Conservation (phyloP, 2,797 vertebrate genomes). For the Myotis planiceps region DNA sequence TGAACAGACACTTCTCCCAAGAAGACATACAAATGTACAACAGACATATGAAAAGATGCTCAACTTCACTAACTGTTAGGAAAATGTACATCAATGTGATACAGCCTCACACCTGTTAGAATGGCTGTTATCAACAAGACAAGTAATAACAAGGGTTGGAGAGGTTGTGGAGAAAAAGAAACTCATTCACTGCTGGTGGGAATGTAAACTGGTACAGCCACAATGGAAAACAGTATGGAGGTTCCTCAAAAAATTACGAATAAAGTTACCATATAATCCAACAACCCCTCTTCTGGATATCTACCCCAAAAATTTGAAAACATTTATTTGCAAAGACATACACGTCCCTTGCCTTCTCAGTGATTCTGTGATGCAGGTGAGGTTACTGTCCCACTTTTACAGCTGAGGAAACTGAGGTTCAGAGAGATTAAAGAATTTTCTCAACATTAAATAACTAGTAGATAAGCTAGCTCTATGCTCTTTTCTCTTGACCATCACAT, state of each 20-base stretch:
- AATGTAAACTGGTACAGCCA: background rate
- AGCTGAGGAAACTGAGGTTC: background rate
- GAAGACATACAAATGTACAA: background rate
- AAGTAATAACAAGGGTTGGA: background rate
- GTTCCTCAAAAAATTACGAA: background rate
- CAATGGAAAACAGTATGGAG: background rate
- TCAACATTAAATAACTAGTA: background rate
- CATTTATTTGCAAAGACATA: background rate
- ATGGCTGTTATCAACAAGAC: background rate
- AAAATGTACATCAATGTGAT: background rate
- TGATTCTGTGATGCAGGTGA: background rate
- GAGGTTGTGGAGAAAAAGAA: background rate
- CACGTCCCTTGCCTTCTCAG: background rate
- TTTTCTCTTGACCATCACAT: background rate
- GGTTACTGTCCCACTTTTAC: background rate
- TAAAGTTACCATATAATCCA: background rate
- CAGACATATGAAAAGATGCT: background rate
- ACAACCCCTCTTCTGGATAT: background rate
- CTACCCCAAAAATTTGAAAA: background rate
- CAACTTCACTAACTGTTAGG: background rate
- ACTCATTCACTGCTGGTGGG: background rate
- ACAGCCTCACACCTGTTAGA: background rate
- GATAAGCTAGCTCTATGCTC: background rate
- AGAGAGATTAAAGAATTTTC: background rate
- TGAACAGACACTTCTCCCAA: background rate